Evolutionary conservation across 2,113 vertebrate species (phyloP), one percentile per base, ranked within the genome.

Genomic region (Salvelinus namaycush): DNA sequence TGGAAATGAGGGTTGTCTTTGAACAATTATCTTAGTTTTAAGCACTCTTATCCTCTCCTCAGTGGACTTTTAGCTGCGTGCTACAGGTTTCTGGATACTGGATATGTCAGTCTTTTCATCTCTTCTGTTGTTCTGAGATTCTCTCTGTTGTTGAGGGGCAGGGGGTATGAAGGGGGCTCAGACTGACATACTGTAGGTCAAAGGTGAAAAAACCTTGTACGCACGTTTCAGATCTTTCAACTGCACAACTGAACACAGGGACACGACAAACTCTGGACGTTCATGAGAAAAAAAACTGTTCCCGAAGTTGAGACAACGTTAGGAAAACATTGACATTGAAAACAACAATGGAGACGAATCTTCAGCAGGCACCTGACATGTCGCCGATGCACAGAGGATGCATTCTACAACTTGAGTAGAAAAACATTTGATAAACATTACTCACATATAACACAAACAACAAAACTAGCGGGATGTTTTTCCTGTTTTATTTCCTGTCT

Each of bases 211-310:
- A 84, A 81, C 79, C 82, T 84, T 77, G 88, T 80, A 82, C 31
- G 77, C 73, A 81, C 72, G 72, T 89, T 87, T 87, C 85, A 87
- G 86, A 87, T 84, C 84, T 90, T 86, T 90, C 78, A n/a, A 70
- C 68, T n/a, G 87, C 91, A 92, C 88, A 92, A 88, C 72, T 86
- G 83, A 88, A 83, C 84, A 88, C 80, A 85, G 71, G 77, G 86
- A 87, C 64, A 79, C 81, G 83, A 85, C 72, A 60, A 82, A 80
- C 84, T 80, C 75, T 81, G 87, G 86, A 90, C 89, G 74, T 79
- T 87, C 73, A 76, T 79, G 76, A 71, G 71, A 1, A 68, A 39
- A 11, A 68, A 68, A 81, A 67, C 64, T 27, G 48, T n/a, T 59
- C 78, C 72, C 81, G 83, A 86, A 86, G 81, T 87, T 82, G 76